Base-by-base conservation (phyloP, 2,113 vertebrate genomes). In the Mungos mungo region DNA sequence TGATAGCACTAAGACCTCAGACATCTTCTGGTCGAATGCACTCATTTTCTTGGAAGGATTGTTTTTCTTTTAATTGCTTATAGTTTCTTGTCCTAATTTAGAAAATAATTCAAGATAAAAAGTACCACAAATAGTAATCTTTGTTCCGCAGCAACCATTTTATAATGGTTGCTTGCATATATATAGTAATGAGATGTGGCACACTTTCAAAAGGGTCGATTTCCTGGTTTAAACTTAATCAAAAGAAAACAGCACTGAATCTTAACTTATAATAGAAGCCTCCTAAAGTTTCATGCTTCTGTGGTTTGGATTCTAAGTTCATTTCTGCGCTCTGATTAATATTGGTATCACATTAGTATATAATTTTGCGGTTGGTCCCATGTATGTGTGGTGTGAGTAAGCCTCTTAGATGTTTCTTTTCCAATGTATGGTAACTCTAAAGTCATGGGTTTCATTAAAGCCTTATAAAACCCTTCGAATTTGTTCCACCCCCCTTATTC, bases 401-500 rank as follows among this genome's bases (percentile, higher is more conserved):
- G 97, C 31, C 19, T 11, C 81, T 98, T 93, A 87, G 89, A 97
- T 87, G 97, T 98, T 90, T 95, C 93, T 98, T 81, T 66, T 16
- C 52, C 96, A 97, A 95, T 96, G 95, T 91, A 63, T 94, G 95
- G 82, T 83, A 76, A 95, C 97, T 98, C 85, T 91, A 72, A 98
- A 98, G 96, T 88, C 93, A 60, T 92, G 96, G 97, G 96, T 98
- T 98, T 98, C 95, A 98, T 98, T 98, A 98, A 98, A 98, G 95
- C n/a, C 97, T 98, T 98, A 86, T 93, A 98, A 97, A 98, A 97
- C 45, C 86, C 98, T 98, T 98, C 95, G 93, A 98, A 96, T 98
- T 97, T 47, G 81, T 95, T 92, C n/a, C n/a, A n/a, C 77, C 18
- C 15, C 10, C 71, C 90, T 96, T 93, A 98, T 95, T 97, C 95